Base-by-base conservation (phyloP, 1,140 invertebrate genomes). In the Pseudomyrmex pallidus region DNA sequence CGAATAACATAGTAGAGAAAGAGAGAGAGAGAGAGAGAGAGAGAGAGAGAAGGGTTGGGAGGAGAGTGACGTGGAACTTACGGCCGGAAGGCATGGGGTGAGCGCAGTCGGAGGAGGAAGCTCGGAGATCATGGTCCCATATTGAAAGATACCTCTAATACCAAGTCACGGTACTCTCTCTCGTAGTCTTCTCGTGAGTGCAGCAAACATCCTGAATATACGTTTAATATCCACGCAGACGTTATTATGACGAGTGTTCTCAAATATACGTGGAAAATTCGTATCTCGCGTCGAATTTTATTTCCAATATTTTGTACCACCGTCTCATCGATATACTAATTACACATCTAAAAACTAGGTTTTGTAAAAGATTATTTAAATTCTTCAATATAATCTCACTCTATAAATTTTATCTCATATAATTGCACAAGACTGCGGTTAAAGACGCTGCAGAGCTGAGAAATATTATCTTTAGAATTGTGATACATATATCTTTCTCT, bases 141-240 rank as follows among this genome's bases (percentile, higher is more conserved):
- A 90, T 90, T 88, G 89, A 85, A 90, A 86, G 82, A 90, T 80
- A 72, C 50, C 86, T 83, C 74, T 90, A 90, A 90, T 88, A 87
- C 87, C 85, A 66, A 90, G 76, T 87, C 85, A 64, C 25, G 78
- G 76, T 63, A 52, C 50, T 48, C 50, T 48, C 50, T 48, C 54
- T 68, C 78, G 74, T 22, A 70, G 72, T 35, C 56, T 46, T 66
- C 62, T 62, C 85, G 50, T 84, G 56, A 56, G 22, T 54, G 88
- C 50, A 17, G 64, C 77, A 78, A 88, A 89, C 74, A 84, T 90
- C 52, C 78, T 82, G 85, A 82, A 84, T 88, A 84, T 88, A 87
- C 80, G 59, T 85, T 90, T 90, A 90, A 90, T 90, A 90, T 90
- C 86, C 68, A 86, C 68, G 64, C 73, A 85, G 82, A 83, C 67